Evolutionary conservation across 2,113 vertebrate species (phyloP).

Genomic region (Spermophilus dauricus): DNA sequence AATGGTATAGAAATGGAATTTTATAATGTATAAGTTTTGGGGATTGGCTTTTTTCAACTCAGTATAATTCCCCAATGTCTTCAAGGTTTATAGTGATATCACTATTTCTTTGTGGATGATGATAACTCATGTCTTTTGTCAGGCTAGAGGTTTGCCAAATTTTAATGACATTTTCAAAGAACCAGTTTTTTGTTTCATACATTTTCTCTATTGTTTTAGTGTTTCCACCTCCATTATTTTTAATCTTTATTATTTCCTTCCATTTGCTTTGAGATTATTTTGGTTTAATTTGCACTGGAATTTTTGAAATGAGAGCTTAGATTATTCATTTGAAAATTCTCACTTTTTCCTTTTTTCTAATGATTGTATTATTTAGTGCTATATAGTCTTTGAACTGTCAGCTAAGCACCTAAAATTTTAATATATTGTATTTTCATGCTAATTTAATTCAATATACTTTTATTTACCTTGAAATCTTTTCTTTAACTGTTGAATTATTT

Average conservation of each 20-base stretch:
- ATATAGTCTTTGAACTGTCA: constrained; percentile 8
- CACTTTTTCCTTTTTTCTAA: not conserved
- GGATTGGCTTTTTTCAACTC: not conserved
- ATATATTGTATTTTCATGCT: constrained; percentile 17
- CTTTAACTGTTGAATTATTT: not conserved
- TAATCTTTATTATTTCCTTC: not conserved
- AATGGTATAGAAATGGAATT: not conserved
- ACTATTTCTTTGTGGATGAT: not conserved
- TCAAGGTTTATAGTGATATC: not conserved
- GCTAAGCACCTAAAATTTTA: not conserved
- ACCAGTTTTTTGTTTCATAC: not conserved
- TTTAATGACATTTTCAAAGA: constrained; percentile 27
- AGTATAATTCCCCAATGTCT: not conserved
- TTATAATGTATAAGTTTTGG: not conserved
- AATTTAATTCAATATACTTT: constrained; percentile 21
- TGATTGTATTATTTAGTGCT: not conserved
- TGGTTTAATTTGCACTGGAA: not conserved
- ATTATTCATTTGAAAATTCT: not conserved
- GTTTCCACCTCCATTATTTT: not conserved
- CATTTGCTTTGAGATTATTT: not conserved
- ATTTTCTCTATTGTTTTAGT: not conserved
- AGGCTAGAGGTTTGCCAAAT: not conserved
- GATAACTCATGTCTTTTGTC: not conserved
- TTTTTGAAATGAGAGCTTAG: not conserved
- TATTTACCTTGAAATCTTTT: not conserved